Base-by-base conservation (phyloP, 2,797 vertebrate species). In the Chromobotia macracanthus region DNA sequence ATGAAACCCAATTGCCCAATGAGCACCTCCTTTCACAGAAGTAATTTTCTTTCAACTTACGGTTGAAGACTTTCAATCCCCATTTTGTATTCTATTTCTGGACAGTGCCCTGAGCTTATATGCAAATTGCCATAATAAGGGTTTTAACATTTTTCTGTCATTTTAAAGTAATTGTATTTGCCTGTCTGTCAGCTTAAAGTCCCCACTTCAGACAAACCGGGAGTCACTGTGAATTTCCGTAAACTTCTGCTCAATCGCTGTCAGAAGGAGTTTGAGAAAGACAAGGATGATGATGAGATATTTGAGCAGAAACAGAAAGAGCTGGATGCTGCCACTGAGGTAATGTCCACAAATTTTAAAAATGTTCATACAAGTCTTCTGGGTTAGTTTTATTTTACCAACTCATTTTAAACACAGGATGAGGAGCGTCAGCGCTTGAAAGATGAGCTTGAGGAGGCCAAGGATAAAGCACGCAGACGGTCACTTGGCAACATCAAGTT, bases 231-330 rank as follows among this genome's bases (percentile, higher is more conserved):
- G 86, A 99, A 98, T 91, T 99, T 99, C 90, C 95, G 97, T 80
- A 99, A 99, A 89, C 87, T 99, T 83, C 94, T 99, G 85, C 93
- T 99, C 76, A 99, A 99, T 90, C 95, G 97, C 83, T 99, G 98
- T 91, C 98, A 99, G 94, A 99, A 99, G 75, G 98, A 99, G 87
- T 99, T 99, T 92, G 98, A 99, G 88, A 99, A 98, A 87, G 98
- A 99, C 89, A 97, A 99, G 86, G 98, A 98, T 0, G 97, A 99
- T 0, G 97, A 97, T 0, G 96, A 95, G 86, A 95, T 98, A 84
- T 98, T 99, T 88, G 97, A 99, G 90, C 96, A 94, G 88, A 97
- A 98, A 80, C 97, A 99, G 75, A 98, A 98, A 69, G 98, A 98
- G 88, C 86, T 99, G 91, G 98, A 99, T 0, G 95, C 96, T 72